phyloP scores from a whole-genome alignment of 2,888 invertebrate genomes.

The Dastarcus helophoroides region DNA sequence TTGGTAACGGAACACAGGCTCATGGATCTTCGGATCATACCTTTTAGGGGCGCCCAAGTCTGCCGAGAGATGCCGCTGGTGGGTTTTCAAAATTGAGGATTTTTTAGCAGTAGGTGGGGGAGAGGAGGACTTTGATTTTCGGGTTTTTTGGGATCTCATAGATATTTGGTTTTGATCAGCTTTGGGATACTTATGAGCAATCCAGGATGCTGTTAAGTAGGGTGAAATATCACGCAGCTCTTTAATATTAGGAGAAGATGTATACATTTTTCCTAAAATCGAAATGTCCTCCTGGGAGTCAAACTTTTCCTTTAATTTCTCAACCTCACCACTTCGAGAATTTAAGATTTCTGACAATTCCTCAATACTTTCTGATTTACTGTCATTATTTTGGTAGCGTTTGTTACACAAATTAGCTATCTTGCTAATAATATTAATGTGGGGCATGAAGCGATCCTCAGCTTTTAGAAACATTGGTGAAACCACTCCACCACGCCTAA shows the following conservation, averaged over 20 bases:
- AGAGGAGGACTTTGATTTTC: conserved; percentile 37
- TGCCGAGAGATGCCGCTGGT: conserved; percentile 17
- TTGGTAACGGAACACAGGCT: conserved; percentile 65
- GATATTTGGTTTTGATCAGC: conserved; percentile 56
- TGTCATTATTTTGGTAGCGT: conserved; percentile 22
- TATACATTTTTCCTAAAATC: conserved; percentile 64
- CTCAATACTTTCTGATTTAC: conserved; percentile 24
- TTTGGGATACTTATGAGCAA: conserved; percentile 66
- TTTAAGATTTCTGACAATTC: conserved; percentile 32
- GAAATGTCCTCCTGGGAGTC: conserved; percentile 45
- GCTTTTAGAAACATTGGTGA: conserved; percentile 56
- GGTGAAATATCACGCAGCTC: conserved; percentile 68
- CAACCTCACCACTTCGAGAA: conserved; percentile 54
- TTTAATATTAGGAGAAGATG: conserved; percentile 67
- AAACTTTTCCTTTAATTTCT: conserved; percentile 60
- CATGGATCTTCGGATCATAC: conserved; percentile 64
- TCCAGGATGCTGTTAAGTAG: conserved; percentile 68
- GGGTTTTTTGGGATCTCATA: conserved; percentile 40
- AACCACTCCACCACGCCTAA: conserved; percentile 38
- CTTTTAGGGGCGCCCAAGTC: conserved; percentile 50
- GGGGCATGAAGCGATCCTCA: conserved; percentile 72
- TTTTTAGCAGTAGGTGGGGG: conserved; percentile 39
- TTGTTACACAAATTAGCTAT: conserved; percentile 47
- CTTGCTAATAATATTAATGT: conserved; percentile 83
- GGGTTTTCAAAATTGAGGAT: conserved; percentile 33